These are phyloP conservation scores for Paramisgurnus dabryanus DNA, from an alignment of 2,113 vertebrate genomes.

Conservation along the genomic window DNA sequence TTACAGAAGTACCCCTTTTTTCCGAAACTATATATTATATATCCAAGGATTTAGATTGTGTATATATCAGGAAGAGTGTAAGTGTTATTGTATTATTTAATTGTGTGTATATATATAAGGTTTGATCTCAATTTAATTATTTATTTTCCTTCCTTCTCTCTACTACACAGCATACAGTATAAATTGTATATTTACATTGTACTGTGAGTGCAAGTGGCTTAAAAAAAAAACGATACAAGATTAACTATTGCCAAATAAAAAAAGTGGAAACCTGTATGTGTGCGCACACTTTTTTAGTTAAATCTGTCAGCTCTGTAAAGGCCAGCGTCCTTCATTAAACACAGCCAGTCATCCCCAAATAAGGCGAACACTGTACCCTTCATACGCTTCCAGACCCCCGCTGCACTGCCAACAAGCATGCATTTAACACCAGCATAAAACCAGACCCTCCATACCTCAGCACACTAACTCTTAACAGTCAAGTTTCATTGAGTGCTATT, in stretches of 20 bases:
- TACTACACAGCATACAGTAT: too few relatives aligned
- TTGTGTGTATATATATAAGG: too few relatives aligned
- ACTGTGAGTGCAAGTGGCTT: slow-evolving; percentile 12
- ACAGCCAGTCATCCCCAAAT: slow-evolving; percentile 67
- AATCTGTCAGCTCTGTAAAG: slow-evolving; percentile 58
- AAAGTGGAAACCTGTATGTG: background rate
- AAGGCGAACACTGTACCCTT: slow-evolving; percentile 64
- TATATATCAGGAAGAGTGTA: too few relatives aligned
- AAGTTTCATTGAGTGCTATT: slow-evolving; percentile 11
- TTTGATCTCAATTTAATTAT: too few relatives aligned
- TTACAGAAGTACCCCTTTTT: background rate
- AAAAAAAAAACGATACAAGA: background rate
- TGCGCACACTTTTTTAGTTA: slow-evolving; percentile 20
- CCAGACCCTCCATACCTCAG: slow-evolving; percentile 17
- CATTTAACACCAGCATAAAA: slow-evolving; percentile 47
- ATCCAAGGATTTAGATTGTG: too few relatives aligned
- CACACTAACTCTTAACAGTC: slow-evolving; percentile 23
- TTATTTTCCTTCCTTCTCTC: too few relatives aligned
- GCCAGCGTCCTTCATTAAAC: slow-evolving; percentile 65
- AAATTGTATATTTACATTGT: background rate
- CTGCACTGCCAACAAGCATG: slow-evolving; percentile 32
- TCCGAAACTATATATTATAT: too few relatives aligned
- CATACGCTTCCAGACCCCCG: slow-evolving; percentile 29
- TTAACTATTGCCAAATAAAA: slow-evolving; percentile 12
- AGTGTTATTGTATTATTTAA: too few relatives aligned